These are phyloP conservation scores for Oriolus oriolus DNA, from an alignment of 2,113 vertebrate genomes.

Conservation along the genomic window DNA sequence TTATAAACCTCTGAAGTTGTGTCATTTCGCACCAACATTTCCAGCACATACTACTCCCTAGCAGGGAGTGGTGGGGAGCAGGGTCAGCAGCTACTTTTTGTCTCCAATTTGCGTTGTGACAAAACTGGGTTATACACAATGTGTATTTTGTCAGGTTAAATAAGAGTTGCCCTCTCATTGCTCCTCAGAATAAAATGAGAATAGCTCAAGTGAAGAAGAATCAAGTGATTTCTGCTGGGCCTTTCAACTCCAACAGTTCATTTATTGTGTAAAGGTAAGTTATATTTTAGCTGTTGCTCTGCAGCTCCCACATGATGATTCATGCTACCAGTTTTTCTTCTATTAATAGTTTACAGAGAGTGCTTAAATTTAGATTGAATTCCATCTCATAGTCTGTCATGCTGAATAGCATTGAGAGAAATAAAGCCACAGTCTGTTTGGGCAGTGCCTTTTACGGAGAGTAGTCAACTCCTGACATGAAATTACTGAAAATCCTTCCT, in stretches of 20 bases:
- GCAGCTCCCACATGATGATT: slow-evolving; percentile 58
- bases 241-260: background rate
- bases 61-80: background rate
- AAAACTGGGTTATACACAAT: background rate
- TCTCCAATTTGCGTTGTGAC: background rate
- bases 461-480: background rate
- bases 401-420: slow-evolving; percentile 2
- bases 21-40: background rate
- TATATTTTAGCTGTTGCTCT: slow-evolving; percentile 41
- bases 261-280: slow-evolving; percentile 39
- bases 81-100: background rate
- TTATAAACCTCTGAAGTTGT: background rate
- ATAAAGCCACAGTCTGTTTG: slow-evolving; percentile 6
- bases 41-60: background rate
- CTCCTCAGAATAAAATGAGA: slow-evolving; percentile 13
- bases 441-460: background rate
- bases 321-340: slow-evolving; percentile 49
- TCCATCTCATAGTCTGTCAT: slow-evolving; percentile 23
- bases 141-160: background rate
- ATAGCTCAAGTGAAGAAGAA: background rate
- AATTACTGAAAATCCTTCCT: background rate
- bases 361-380: slow-evolving; percentile 53
- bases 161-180: background rate
- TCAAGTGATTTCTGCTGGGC: background rate
- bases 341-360: slow-evolving; percentile 55